phyloP scores from a whole-genome alignment of 2,888 invertebrate genomes.

The Alitta virens region DNA sequence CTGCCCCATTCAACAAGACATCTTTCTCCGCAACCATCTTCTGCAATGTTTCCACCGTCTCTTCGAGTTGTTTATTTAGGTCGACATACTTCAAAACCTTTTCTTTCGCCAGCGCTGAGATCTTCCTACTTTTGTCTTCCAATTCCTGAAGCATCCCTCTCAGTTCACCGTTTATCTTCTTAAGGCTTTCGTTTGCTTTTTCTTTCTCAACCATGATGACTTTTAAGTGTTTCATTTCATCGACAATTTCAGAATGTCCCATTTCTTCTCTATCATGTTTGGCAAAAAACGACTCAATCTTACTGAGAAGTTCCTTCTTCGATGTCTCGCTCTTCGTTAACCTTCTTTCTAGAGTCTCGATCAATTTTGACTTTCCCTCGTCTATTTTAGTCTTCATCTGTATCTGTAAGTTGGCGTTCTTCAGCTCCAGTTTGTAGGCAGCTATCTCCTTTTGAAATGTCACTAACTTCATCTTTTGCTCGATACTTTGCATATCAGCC shows the following conservation, averaged over 20 bases:
- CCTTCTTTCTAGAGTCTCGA: conserved; percentile 25
- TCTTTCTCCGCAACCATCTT: conserved; percentile 12
- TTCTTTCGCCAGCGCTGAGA: conserved; percentile 27
- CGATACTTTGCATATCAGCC: conserved; percentile 17
- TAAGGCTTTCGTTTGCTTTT: conserved; percentile 7
- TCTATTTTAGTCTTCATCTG: conserved; percentile 18
- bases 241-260: background rate
- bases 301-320: conserved; percentile 6
- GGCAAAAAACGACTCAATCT: background rate
- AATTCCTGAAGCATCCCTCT: conserved; percentile 24
- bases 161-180: conserved; percentile 18
- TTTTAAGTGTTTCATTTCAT: background rate
- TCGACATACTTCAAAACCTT: conserved; percentile 26
- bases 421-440: conserved; percentile 14
- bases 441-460: conserved; percentile 19
- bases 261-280: background rate
- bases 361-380: conserved; percentile 20
- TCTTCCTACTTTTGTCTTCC: conserved; percentile 22
- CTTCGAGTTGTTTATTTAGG: conserved; percentile 19
- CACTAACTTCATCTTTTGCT: conserved; percentile 20
- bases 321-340: conserved; percentile 15
- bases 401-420: conserved; percentile 19
- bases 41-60: conserved; percentile 2
- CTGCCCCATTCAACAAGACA: background rate
- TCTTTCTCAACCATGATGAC: background rate